Base-by-base conservation (phyloP, 2,113 vertebrate genomes). In the Collichthys lucidus region DNA sequence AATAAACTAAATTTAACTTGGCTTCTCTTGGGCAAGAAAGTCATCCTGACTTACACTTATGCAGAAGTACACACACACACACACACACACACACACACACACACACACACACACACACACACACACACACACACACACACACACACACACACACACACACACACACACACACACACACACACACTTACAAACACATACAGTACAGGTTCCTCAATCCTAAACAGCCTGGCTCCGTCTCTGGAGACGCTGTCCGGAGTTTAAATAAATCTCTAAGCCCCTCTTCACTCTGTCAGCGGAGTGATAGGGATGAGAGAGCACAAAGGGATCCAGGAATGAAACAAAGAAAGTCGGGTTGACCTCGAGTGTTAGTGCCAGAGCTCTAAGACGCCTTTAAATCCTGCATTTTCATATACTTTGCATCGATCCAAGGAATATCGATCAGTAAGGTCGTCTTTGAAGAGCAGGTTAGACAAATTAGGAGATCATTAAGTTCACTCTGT, bases 271-370 rank as follows among this genome's bases (percentile, higher is more conserved):
- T 42, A 49, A 87, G 78, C 31, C 61, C 59, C 57, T 72, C 77
- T 78, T 61, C 63, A 69, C 68, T 65, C 52, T 75, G 86, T 84
- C 78, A 86, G 82, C 80, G 69, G 20, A 44, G n/a, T 60, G 59
- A 84, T 49, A 68, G 53, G 69, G 52, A 35, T 14, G 69, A 76
- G 31, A 63, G 44, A 57, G 72, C 29, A 59, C n/a, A 69, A 49
- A 69, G 42, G 31, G 26, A 77, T 16, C 40, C 17, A 46, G 14
- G 52, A 80, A 73, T 72, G 46, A 85, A 82, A 82, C 12, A 3
- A 65, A 29, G 35, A 61, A 74, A 53, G 56, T 22, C 1, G 17
- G n/a, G 49, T 15, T 84, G 66, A 87, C 67, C 66, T 80, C 56
- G 17, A 76, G 53, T 47, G 22, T 31, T 26, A 17, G n/a, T 64